A percentile compares a stretch with the other conserved stretches of the same genome.
These are phyloP conservation scores for Cryptoblepharus egeriae DNA, from an alignment of 2,797 vertebrate species.

Conservation along the genomic window DNA sequence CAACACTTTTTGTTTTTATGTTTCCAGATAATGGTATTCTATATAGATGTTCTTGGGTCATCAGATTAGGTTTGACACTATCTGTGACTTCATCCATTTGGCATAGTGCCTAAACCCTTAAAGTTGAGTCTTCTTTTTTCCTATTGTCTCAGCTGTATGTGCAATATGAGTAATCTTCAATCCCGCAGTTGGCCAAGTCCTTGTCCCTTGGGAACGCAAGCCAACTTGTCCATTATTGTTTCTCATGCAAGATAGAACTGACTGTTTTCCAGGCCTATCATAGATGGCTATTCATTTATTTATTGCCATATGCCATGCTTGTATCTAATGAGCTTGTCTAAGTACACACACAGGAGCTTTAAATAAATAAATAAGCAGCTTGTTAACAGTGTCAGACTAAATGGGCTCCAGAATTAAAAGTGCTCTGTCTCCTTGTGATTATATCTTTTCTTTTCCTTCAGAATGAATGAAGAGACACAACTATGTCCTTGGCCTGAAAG, in stretches of 20 bases:
- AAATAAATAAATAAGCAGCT: neutral
- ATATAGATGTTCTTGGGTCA: neutral
- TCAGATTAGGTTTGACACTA: neutral
- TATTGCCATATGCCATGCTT: constrained; percentile 26
- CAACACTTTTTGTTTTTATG: neutral
- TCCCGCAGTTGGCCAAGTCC: neutral
- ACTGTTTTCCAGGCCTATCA: constrained; percentile 24
- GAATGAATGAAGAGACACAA: neutral
- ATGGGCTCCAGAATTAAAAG: neutral
- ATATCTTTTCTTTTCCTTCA: neutral
- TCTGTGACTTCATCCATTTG: neutral
- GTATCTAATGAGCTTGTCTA: constrained; percentile 33
- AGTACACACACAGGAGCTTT: constrained; percentile 26
- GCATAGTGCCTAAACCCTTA: neutral
- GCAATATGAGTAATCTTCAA: neutral
- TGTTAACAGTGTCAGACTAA: constrained; percentile 39
- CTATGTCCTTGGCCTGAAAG: neutral
- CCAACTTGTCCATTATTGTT: constrained; percentile 1
- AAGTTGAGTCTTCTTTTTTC: neutral
- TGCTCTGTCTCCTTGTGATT: neutral
- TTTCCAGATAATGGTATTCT: neutral
- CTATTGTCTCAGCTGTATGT: neutral
- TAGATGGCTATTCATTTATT: constrained; percentile 37
- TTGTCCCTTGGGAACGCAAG: neutral
- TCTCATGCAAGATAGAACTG: neutral